Conservation (phyloP, 1,140 invertebrate species). For the Ips typographus region DNA sequence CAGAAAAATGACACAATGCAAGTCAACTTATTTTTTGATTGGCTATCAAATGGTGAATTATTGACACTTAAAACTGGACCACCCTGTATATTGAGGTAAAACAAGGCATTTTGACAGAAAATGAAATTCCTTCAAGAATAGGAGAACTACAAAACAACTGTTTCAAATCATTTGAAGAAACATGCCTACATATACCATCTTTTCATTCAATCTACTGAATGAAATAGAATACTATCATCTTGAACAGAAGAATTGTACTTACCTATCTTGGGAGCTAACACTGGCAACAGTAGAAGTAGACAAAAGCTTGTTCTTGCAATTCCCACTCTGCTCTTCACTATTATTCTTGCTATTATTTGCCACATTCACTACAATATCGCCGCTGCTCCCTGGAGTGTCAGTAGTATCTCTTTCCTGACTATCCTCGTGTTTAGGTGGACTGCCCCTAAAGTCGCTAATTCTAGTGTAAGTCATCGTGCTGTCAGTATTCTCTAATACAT, state of each 20-base stretch:
- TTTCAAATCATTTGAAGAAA: too few species aligned
- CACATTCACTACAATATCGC: slow-evolving; percentile 45
- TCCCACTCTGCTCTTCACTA: slow-evolving; percentile 27
- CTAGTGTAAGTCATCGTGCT: slow-evolving; percentile 43
- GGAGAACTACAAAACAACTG: too few species aligned
- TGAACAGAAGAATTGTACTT: neutral
- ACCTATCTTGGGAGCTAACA: slow-evolving; percentile 67
- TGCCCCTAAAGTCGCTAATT: slow-evolving; percentile 30
- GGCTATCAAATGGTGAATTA: too few species aligned
- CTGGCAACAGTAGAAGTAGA: slow-evolving; percentile 46
- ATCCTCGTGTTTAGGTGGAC: slow-evolving; percentile 7
- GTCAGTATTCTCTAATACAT: slow-evolving; percentile 69
- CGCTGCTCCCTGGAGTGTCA: slow-evolving; percentile 44
- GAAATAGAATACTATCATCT: neutral
- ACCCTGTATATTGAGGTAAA: too few species aligned
- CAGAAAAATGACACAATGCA: too few species aligned
- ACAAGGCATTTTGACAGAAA: too few species aligned
- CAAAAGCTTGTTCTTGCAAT: slow-evolving; percentile 40
- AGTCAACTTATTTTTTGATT: too few species aligned
- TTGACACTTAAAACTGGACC: too few species aligned
- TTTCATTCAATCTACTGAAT: neutral
- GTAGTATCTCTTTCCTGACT: slow-evolving; percentile 7
- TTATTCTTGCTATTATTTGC: slow-evolving; percentile 38
- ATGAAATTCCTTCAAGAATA: too few species aligned
- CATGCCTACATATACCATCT: too few species aligned